phyloP scores from a whole-genome alignment of 2,888 invertebrate species.

The Meteorus colon region DNA sequence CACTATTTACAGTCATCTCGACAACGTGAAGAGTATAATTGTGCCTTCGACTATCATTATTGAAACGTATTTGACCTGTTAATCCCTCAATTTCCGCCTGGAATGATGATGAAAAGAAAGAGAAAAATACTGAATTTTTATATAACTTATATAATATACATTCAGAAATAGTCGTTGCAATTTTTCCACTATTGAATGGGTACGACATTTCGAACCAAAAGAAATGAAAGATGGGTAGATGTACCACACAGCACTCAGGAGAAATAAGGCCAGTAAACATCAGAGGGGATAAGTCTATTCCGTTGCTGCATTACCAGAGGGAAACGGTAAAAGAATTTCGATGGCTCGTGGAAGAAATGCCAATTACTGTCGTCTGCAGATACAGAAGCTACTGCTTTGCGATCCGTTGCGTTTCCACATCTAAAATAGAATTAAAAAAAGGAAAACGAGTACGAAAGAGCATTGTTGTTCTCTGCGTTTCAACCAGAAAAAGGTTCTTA shows the following conservation, averaged over 20 bases:
- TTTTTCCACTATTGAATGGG: constrained; percentile 30
- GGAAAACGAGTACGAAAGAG: background rate
- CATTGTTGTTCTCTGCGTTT: constrained; percentile 28
- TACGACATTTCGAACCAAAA: background rate
- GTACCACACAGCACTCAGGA: constrained; percentile 12
- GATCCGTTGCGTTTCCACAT: constrained; percentile 38
- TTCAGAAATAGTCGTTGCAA: background rate
- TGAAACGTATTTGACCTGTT: constrained; percentile 93
- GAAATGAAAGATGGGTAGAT: constrained; percentile 30
- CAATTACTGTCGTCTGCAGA: constrained; percentile 70
- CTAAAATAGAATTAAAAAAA: constrained; percentile 26
- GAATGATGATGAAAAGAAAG: constrained; percentile 59
- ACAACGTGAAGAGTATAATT: constrained; percentile 93
- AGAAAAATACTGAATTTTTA: background rate
- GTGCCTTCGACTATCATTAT: constrained; percentile 89
- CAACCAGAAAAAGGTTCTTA: constrained; percentile 44
- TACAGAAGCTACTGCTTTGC: constrained; percentile 48
- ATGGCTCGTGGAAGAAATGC: constrained; percentile 63
- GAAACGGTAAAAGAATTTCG: constrained; percentile 58
- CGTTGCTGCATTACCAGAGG: constrained; percentile 2
- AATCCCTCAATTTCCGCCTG: constrained; percentile 93
- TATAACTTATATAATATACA: background rate
- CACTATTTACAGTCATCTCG: constrained; percentile 95
- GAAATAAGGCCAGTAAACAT: background rate
- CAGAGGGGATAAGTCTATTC: background rate